Conservation (phyloP, 1,140 invertebrate species). For the Drosophila willistoni region DNA sequence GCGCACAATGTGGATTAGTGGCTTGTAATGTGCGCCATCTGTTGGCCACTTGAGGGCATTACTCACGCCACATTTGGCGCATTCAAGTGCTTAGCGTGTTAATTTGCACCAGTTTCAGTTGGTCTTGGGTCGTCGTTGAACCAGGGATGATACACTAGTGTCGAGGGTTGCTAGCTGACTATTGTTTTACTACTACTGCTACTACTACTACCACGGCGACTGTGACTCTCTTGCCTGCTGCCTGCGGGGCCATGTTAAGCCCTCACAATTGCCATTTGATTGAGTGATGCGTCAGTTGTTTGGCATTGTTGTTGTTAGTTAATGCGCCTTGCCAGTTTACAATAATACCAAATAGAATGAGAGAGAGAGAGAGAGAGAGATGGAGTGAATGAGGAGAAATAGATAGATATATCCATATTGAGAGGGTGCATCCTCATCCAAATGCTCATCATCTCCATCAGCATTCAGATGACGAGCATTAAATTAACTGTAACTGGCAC, state of each 20-base stretch:
- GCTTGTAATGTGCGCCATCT: slow-evolving; percentile 76
- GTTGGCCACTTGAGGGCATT: slow-evolving; percentile 77
- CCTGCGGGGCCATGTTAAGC: slow-evolving; percentile 63
- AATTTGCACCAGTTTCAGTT: slow-evolving; percentile 65
- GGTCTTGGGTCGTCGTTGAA: background rate
- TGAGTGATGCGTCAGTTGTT: slow-evolving; percentile 74
- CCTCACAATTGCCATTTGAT: slow-evolving; percentile 80
- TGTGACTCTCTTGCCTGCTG: slow-evolving; percentile 7
- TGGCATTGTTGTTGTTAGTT: slow-evolving; percentile 32
- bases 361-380: slow-evolving; percentile 13
- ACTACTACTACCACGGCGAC: background rate
- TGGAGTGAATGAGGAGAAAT: background rate
- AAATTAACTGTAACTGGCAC: slow-evolving; percentile 80
- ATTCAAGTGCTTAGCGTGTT: slow-evolving; percentile 80
- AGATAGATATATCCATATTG: slow-evolving; percentile 4
- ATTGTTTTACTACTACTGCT: slow-evolving; percentile 11
- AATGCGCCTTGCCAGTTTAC: slow-evolving; percentile 45
- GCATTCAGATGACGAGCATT: slow-evolving; percentile 68
- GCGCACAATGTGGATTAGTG: slow-evolving; percentile 53
- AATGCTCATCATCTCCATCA: slow-evolving; percentile 26
- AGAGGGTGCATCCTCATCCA: slow-evolving; percentile 58
- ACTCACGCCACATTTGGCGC: slow-evolving; percentile 78
- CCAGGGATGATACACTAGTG: slow-evolving; percentile 36
- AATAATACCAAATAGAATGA: slow-evolving; percentile 22
- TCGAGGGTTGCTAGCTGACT: slow-evolving; percentile 8